Evolutionary conservation across 1,140 invertebrate species (phyloP).

Genomic region (Trichonephila clavata): DNA sequence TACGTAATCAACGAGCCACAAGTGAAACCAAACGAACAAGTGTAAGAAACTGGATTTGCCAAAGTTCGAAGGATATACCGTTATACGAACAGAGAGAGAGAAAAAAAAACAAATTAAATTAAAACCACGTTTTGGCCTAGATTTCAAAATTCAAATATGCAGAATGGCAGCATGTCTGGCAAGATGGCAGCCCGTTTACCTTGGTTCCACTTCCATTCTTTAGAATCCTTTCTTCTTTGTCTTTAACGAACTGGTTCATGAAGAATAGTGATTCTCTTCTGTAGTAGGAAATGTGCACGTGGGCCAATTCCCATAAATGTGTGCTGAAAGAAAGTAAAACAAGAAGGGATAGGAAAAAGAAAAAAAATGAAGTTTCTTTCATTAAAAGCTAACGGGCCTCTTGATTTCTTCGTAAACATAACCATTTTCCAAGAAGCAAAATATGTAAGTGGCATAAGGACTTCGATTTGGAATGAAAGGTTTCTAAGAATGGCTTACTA

Average conservation of each 20-base stretch:
- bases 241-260: slow-evolving; percentile 53
- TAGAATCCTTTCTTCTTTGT: slow-evolving; percentile 50
- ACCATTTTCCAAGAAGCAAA: not conserved
- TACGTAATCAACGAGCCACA: not conserved
- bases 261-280: slow-evolving; percentile 25
- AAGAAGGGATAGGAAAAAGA: not conserved
- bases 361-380: not conserved
- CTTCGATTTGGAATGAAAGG: too few species aligned
- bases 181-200: slow-evolving; percentile 58
- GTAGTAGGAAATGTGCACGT: not conserved
- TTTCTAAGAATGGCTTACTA: too few species aligned
- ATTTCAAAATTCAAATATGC: slow-evolving; percentile 58
- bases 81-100: not conserved
- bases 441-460: too few species aligned
- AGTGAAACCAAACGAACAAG: slow-evolving; percentile 12
- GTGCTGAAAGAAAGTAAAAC: slow-evolving; percentile 9
- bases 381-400: not conserved
- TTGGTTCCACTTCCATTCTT: slow-evolving; percentile 62
- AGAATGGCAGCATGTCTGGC: slow-evolving; percentile 39
- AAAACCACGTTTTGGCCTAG: slow-evolving; percentile 60
- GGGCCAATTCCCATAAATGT: not conserved
- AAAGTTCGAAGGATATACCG: slow-evolving; percentile 6
- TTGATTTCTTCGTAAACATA: not conserved
- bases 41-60: slow-evolving; percentile 3
- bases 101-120: slow-evolving; percentile 53